A percentile compares a stretch with the other conserved stretches of the same genome.
These are phyloP conservation scores for Patiria miniata DNA, from an alignment of 35 echinoderm and acorn worm genomes.

Conservation along the genomic window DNA sequence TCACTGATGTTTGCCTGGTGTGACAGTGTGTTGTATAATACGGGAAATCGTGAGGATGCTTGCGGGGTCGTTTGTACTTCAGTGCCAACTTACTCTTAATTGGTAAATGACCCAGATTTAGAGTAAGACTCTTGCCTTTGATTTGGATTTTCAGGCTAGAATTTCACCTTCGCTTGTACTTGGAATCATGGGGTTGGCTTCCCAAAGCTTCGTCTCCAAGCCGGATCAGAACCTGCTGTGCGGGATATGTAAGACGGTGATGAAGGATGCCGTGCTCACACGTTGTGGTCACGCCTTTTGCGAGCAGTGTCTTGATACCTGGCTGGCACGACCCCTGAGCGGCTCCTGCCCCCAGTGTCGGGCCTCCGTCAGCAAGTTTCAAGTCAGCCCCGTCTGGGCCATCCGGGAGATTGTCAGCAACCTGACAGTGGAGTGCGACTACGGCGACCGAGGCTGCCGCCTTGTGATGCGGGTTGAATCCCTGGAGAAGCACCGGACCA, in stretches of 20 bases:
- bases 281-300: slow-evolving; percentile 93
- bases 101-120: neutral
- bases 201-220: slow-evolving; percentile 71
- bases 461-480: slow-evolving; percentile 68
- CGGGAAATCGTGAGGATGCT: neutral
- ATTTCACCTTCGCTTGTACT: neutral
- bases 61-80: neutral
- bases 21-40: neutral
- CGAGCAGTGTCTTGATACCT: slow-evolving; percentile 72
- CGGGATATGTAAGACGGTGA: slow-evolving; percentile 85
- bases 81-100: neutral
- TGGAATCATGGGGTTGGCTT: slow-evolving; percentile 67
- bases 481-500: slow-evolving; percentile 45
- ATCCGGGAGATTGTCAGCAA: slow-evolving; percentile 82
- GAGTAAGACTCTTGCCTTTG: neutral
- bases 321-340: slow-evolving; percentile 75
- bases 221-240: slow-evolving; percentile 83
- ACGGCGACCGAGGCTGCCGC: slow-evolving; percentile 70
- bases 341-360: slow-evolving; percentile 89
- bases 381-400: slow-evolving; percentile 85
- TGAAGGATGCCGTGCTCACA: slow-evolving; percentile 76
- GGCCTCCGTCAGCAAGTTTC: slow-evolving; percentile 38
- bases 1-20: neutral
- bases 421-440: slow-evolving; percentile 69
- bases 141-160: neutral